Percentiles rank a stretch among this genome's conserved stretches.
phyloP scores from a whole-genome alignment of 1,140 invertebrate genomes.

The Drosophila azteca region DNA sequence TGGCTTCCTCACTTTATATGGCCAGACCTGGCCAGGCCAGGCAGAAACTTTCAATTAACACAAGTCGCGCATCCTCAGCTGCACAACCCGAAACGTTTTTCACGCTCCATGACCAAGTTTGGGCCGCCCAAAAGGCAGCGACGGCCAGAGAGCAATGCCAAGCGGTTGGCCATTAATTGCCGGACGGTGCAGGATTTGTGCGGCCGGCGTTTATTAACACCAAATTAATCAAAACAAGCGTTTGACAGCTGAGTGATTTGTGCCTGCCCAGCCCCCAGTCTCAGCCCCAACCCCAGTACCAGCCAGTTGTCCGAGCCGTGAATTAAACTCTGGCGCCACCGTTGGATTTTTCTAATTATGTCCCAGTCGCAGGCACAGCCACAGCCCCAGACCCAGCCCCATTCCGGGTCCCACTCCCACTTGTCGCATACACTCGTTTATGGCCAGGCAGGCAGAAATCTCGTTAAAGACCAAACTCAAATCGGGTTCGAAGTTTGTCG shows the following conservation, averaged over 20 bases:
- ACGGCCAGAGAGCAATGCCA: constrained; percentile 24
- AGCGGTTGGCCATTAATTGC: constrained; percentile 62
- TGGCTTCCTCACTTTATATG: constrained; percentile 70
- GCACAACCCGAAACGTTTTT: constrained; percentile 49
- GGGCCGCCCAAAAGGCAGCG: constrained; percentile 22
- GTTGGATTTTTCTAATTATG: constrained; percentile 54
- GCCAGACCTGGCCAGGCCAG: constrained; percentile 46
- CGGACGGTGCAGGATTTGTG: constrained; percentile 62
- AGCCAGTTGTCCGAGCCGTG: constrained; percentile 28
- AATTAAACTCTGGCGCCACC: constrained; percentile 65
- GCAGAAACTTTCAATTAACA: constrained; percentile 78
- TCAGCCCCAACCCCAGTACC: neutral
- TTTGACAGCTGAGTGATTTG: constrained; percentile 79
- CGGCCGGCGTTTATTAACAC: constrained; percentile 66
- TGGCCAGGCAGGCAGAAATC: constrained; percentile 49
- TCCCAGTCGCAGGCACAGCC: constrained; percentile 7
- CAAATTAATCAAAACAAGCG: constrained; percentile 78
- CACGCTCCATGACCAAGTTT: constrained; percentile 74
- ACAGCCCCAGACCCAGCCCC: constrained; percentile 8
- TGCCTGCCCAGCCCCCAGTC: constrained; percentile 23
- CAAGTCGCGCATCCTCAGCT: constrained; percentile 68
- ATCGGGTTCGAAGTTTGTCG: constrained; percentile 48
- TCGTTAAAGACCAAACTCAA: constrained; percentile 62
- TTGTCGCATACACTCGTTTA: constrained; percentile 54
- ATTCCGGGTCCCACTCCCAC: constrained; percentile 56